These are phyloP conservation scores for Eueides isabella DNA, from an alignment of 1,140 invertebrate genomes.

Conservation along the genomic window DNA sequence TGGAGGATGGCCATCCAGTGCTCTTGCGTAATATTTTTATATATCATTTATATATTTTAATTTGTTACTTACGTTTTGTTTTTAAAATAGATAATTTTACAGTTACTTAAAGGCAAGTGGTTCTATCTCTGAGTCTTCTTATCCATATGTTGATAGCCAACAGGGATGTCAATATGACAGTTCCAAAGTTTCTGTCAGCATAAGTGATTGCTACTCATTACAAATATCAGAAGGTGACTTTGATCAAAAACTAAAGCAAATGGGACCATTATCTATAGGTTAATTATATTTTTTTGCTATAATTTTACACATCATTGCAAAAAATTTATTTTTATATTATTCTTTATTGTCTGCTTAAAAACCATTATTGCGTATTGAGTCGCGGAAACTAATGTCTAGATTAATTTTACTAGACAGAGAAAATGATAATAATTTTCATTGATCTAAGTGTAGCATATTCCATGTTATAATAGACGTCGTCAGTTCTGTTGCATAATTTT, in stretches of 20 bases:
- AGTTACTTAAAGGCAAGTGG: not conserved
- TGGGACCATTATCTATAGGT: constrained; percentile 25
- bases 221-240: constrained; percentile 5
- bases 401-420: no score
- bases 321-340: no score
- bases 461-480: no score
- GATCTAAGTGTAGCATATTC: no score
- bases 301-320: no score
- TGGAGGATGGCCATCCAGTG: not conserved
- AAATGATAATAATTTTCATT: no score
- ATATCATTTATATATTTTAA: not conserved
- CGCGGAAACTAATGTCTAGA: no score
- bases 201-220: not conserved
- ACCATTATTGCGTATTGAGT: no score
- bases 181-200: not conserved
- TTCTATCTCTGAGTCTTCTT: not conserved
- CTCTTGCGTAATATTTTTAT: constrained; percentile 15
- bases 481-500: no score
- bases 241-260: constrained; percentile 10
- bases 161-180: not conserved
- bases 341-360: no score
- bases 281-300: not conserved
- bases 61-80: not conserved
- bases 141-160: not conserved
- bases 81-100: not conserved